A percentile compares a stretch with the other conserved stretches of the same genome.
phyloP scores from a whole-genome alignment of 2,113 vertebrate species.

The Loxodonta africana region DNA sequence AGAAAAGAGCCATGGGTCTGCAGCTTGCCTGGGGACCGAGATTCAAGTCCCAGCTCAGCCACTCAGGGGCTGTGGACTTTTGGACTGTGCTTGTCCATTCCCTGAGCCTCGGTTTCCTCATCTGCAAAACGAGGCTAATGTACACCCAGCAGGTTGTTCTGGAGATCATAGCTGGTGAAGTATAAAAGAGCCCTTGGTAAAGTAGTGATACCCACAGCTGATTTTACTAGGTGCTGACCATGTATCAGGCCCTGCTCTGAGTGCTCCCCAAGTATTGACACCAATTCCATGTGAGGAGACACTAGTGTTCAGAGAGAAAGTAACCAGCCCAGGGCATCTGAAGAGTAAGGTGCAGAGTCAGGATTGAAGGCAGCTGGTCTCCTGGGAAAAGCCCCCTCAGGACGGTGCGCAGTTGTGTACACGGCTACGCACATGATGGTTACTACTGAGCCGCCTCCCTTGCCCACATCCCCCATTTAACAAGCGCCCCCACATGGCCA shows the following conservation, averaged over 20 bases:
- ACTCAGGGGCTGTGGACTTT: background rate
- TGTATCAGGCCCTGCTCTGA: background rate
- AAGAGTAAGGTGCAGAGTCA: background rate
- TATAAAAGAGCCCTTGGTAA: background rate
- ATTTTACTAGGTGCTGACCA: background rate
- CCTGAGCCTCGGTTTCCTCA: constrained; percentile 8
- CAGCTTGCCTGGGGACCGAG: background rate
- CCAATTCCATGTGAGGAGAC: background rate
- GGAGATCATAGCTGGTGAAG: background rate
- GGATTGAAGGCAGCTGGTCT: background rate
- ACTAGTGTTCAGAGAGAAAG: background rate
- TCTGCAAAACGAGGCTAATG: background rate
- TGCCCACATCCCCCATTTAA: background rate
- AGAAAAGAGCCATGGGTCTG: background rate
- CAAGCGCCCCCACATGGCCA: background rate
- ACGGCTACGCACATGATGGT: background rate
- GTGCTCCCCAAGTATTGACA: background rate
- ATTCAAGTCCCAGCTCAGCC: background rate
- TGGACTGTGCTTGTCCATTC: background rate
- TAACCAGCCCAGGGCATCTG: background rate
- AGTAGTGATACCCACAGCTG: background rate
- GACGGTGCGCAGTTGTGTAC: accelerated
- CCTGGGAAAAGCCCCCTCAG: background rate
- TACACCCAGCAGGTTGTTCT: background rate
- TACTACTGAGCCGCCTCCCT: background rate